phyloP scores from a whole-genome alignment of 2,113 vertebrate species.

The Vombatus ursinus region DNA sequence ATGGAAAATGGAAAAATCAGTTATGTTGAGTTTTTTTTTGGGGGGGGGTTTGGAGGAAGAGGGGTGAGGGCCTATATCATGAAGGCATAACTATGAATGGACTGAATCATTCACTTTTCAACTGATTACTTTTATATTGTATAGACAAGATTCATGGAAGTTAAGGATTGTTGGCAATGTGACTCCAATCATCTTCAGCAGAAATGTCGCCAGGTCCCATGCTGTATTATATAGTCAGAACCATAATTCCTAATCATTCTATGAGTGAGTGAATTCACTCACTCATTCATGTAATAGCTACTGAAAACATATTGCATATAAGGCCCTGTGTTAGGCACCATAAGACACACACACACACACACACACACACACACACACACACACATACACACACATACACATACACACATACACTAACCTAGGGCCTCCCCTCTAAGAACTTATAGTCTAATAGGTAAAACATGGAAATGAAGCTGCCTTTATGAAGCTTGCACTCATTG shows the following conservation, averaged over 20 bases:
- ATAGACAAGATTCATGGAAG: constrained; percentile 1
- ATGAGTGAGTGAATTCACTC: neutral
- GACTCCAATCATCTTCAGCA: neutral
- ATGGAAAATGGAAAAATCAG: neutral
- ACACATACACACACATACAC: too few relatives aligned
- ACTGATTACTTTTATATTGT: neutral
- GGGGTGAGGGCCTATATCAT: neutral
- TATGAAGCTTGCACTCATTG: too few relatives aligned
- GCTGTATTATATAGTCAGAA: constrained; percentile 11
- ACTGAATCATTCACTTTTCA: neutral
- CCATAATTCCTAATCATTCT: constrained; percentile 19
- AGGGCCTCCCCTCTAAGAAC: too few relatives aligned
- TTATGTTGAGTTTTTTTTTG: neutral
- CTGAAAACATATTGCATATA: neutral
- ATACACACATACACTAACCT: too few relatives aligned
- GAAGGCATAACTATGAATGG: neutral
- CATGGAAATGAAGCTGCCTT: too few relatives aligned
- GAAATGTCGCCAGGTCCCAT: neutral
- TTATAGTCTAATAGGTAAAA: too few relatives aligned
- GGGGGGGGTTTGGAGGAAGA: neutral
- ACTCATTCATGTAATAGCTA: neutral
- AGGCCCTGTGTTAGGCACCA: neutral
- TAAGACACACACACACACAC: too few relatives aligned
- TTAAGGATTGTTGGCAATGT: neutral
- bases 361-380: too few relatives aligned